Evolutionary conservation across 2,113 vertebrate genomes (phyloP), one percentile per base, ranked within the genome.

Genomic region (Catharus bicknelli): DNA sequence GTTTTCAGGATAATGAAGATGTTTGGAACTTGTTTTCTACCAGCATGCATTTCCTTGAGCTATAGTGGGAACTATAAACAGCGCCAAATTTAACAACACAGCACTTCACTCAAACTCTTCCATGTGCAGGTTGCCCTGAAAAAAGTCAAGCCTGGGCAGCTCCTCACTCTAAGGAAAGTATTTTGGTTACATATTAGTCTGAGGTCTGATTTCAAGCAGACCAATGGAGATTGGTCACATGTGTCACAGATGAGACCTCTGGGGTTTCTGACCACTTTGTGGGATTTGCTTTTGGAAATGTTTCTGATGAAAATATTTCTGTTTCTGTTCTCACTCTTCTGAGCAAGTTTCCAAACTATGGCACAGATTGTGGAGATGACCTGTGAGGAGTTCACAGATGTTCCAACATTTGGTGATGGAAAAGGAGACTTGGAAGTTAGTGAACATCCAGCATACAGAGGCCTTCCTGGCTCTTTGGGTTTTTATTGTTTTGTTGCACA

Each of bases 41-140:
- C 43, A 43, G 27, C 20, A 25, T 0, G 1, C 0, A 0, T 55
- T 51, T 76, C 27, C 36, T 57, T 68, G 34, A 75, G 18, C 26
- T n/a, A 27, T 12, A 27, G 61, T 53, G 70, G 84, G 66, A 67
- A 26, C 18, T 38, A 40, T 9, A 10, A 27, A n/a, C 15, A 43
- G 38, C 11, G 29, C 23, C 0, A 2, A 34, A 80, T 59, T 67
- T 8, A 14, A 50, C 0, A 3, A 26, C 5, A 4, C 30, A 25
- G 11, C 0, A 0, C 34, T 87, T 45, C 38, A 43, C 14, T 57
- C 29, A 40, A 57, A 72, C 30, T 55, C 34, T n/a, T 61, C 34
- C 45, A 47, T 7, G 14, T 30, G 50, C 29, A 72, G 25, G 62
- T 62, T 83, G 36, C 16, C 21, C 5, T 43, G 45, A 30, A 36